These are phyloP conservation scores for Lordiphosa mommai DNA, from an alignment of 1,140 invertebrate species.

Conservation along the genomic window DNA sequence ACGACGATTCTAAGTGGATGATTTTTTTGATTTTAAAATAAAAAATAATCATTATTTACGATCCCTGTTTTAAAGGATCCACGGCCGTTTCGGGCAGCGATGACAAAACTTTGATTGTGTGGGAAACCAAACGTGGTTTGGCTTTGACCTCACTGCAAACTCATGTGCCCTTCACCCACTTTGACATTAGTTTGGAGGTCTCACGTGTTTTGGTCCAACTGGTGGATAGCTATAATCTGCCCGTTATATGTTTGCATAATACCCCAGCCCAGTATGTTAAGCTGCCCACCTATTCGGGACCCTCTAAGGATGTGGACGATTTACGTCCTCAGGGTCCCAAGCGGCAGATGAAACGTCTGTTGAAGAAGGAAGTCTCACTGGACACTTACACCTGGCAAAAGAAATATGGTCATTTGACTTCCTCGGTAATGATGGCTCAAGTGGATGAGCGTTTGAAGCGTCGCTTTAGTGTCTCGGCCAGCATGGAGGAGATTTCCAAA, in stretches of 20 bases:
- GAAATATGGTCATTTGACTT: conserved; percentile 90
- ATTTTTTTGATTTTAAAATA: too few species aligned
- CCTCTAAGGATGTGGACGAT: conserved; percentile 86
- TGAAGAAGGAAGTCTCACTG: conserved; percentile 91
- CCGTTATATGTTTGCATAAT: conserved; percentile 90
- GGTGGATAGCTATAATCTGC: conserved; percentile 86
- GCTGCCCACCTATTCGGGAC: conserved; percentile 88
- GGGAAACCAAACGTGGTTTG: conserved; percentile 89
- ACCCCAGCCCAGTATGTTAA: conserved; percentile 91
- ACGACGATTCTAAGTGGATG: too few species aligned
- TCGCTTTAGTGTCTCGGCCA: conserved; percentile 89
- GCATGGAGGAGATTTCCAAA: conserved; percentile 92
- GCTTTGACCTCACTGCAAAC: conserved; percentile 87
- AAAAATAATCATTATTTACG: too few species aligned
- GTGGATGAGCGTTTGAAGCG: conserved; percentile 89
- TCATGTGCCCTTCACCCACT: conserved; percentile 86
- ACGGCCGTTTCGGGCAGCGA: conserved; percentile 84
- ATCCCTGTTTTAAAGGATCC: too few species aligned
- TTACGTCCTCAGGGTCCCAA: conserved; percentile 87
- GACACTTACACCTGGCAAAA: conserved; percentile 93
- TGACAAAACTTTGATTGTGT: conserved; percentile 90
- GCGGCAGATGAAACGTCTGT: conserved; percentile 87
- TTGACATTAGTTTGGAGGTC: conserved; percentile 89
- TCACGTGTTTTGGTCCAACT: conserved; percentile 87
- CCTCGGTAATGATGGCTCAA: conserved; percentile 88